Conservation (phyloP, 2,797 vertebrate genomes). For the Coranthus polyacanthus region DNA sequence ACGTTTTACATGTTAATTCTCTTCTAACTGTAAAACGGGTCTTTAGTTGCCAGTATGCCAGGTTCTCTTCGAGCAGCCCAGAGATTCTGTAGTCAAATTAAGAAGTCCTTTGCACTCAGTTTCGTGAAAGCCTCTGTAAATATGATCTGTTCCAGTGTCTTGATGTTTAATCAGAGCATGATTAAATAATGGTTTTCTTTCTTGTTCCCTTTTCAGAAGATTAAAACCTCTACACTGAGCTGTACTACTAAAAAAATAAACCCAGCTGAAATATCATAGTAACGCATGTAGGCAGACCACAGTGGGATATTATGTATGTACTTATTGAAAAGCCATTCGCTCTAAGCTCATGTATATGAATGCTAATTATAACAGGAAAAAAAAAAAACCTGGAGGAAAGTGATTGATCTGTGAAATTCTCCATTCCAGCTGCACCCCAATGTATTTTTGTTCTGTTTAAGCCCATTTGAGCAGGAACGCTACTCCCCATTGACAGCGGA, state of each 20-base stretch:
- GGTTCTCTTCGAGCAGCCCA: constrained; percentile 10
- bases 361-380: constrained; percentile 38
- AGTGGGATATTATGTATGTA: constrained; percentile 18
- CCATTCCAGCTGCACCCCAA: constrained; percentile 1
- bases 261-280: constrained; percentile 35
- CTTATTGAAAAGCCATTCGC: constrained; percentile 33
- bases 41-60: constrained; percentile 17
- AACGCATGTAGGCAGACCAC: constrained; percentile 47
- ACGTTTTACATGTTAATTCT: constrained; percentile 18
- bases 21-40: constrained; percentile 8
- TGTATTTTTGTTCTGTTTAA: constrained; percentile 30
- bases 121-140: constrained; percentile 62
- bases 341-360: constrained; percentile 39
- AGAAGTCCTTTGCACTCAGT: constrained; percentile 18
- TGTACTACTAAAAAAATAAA: constrained; percentile 20
- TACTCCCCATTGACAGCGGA: constrained; percentile 13
- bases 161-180: constrained; percentile 64
- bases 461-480: constrained; percentile 14
- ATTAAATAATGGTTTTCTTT: constrained; percentile 51
- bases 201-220: constrained; percentile 40
- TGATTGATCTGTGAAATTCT: constrained; percentile 36
- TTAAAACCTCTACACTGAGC: constrained; percentile 43
- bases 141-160: constrained; percentile 54
- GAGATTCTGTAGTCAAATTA: constrained; percentile 11
- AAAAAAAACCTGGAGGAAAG: constrained; percentile 5